Conservation (phyloP, 2,888 invertebrate species). For the Aphodius granarius region DNA sequence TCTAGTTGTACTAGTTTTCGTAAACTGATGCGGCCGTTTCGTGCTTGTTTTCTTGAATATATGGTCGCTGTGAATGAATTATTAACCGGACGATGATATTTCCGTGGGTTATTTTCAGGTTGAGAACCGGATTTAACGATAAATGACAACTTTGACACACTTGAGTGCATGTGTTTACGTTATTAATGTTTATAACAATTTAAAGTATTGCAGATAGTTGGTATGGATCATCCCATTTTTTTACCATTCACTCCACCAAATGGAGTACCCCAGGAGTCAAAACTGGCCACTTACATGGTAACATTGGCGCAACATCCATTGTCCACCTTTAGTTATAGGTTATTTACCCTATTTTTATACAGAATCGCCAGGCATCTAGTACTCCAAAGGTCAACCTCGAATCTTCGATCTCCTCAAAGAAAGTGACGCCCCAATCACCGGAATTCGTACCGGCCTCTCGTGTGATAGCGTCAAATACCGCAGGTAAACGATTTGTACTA, state of each 20-base stretch:
- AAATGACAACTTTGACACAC: slow-evolving; percentile 24
- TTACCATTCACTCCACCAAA: slow-evolving; percentile 68
- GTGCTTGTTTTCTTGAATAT: slow-evolving; percentile 7
- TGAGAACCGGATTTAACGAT: slow-evolving; percentile 1
- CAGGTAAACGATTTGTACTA: slow-evolving; percentile 26
- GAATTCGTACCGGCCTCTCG: slow-evolving; percentile 57
- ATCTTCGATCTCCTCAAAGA: slow-evolving; percentile 48
- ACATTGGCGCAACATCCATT: slow-evolving; percentile 34
- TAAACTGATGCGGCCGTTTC: slow-evolving; percentile 21
- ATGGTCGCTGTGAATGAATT: background rate
- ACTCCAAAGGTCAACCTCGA: slow-evolving; percentile 46
- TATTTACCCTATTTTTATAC: slow-evolving; percentile 27
- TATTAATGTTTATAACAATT: slow-evolving; percentile 29
- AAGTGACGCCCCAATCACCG: slow-evolving; percentile 58
- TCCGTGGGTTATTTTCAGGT: background rate
- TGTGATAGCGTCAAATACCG: slow-evolving; percentile 38
- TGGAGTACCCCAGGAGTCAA: slow-evolving; percentile 82
- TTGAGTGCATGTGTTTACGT: slow-evolving; percentile 26
- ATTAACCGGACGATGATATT: background rate
- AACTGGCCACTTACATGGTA: slow-evolving; percentile 85
- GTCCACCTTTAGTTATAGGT: slow-evolving; percentile 21
- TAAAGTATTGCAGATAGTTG: slow-evolving; percentile 30
- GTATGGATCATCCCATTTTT: slow-evolving; percentile 80
- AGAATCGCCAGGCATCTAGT: slow-evolving; percentile 45
- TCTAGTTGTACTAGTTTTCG: slow-evolving; percentile 23